A percentile compares a stretch with the other conserved stretches of the same genome.
Conservation (phyloP, 2,888 invertebrate species). For the Macropis europaea region DNA sequence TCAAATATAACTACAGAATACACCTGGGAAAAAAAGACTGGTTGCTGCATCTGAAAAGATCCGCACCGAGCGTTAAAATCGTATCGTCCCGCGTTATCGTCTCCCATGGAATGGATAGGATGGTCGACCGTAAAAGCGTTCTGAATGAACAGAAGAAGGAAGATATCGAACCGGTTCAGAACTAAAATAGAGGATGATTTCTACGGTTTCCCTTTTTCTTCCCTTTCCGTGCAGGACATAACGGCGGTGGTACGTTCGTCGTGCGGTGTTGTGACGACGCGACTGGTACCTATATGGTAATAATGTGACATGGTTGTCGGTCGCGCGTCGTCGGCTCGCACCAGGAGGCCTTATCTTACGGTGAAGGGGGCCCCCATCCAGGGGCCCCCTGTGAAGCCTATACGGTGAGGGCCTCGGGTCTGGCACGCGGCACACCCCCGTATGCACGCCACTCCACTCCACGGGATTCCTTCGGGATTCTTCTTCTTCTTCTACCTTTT, state of each 20-base stretch:
- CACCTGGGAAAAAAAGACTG: too few species aligned
- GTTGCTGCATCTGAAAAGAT: too few species aligned
- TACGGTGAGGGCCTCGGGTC: conserved; percentile 69
- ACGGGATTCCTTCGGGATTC: conserved; percentile 64
- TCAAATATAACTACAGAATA: too few species aligned
- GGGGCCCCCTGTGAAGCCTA: conserved; percentile 76
- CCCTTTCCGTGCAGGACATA: conserved; percentile 31
- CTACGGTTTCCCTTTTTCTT: conserved; percentile 25
- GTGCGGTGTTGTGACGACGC: conserved; percentile 76
- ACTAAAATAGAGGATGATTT: conserved; percentile 62
- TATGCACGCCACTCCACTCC: conserved; percentile 59
- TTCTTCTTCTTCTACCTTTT: conserved; percentile 18
- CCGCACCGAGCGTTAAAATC: too few species aligned
- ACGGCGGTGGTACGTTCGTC: conserved; percentile 62
- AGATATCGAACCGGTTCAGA: conserved; percentile 63
- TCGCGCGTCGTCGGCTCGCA: conserved; percentile 78
- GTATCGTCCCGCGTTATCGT: conserved; percentile 14
- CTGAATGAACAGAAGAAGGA: conserved; percentile 56
- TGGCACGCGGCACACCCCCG: conserved; percentile 78
- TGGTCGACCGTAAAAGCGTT: conserved; percentile 10
- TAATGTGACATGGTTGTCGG: conserved; percentile 79
- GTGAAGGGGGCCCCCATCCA: conserved; percentile 67
- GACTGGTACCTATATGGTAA: conserved; percentile 77
- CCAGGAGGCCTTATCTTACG: conserved; percentile 77
- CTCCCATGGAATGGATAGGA: background rate